Conservation (phyloP, 2,797 vertebrate genomes). For the Eurystomus glaucurus region DNA sequence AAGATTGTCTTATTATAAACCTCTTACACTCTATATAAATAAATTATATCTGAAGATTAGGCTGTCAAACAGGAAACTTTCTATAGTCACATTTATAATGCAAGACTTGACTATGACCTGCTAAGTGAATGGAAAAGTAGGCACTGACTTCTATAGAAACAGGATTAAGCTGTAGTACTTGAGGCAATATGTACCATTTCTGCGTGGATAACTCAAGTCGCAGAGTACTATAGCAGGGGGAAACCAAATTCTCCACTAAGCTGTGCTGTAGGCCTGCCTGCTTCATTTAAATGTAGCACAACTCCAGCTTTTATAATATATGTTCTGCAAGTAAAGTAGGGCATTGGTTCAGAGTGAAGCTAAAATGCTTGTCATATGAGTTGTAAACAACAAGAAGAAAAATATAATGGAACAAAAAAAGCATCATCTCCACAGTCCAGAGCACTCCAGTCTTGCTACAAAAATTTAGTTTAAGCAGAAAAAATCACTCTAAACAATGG, state of each 20-base stretch:
- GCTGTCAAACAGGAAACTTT: background rate
- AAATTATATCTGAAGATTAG: conserved; percentile 13
- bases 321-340: conserved; percentile 61
- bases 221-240: background rate
- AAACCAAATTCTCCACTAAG: conserved; percentile 44
- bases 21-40: background rate
- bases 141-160: background rate
- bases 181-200: conserved; percentile 20
- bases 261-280: conserved; percentile 22
- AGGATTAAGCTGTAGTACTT: background rate
- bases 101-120: background rate
- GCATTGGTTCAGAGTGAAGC: conserved; percentile 27
- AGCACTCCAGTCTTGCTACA: conserved; percentile 45
- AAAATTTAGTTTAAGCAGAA: conserved; percentile 53
- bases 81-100: background rate
- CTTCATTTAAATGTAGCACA: conserved; percentile 53
- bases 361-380: conserved; percentile 61
- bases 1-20: background rate
- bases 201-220: background rate
- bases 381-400: conserved; percentile 62
- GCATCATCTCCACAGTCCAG: background rate
- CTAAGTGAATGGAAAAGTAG: background rate
- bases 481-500: conserved; percentile 69
- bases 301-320: conserved; percentile 23
- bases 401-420: conserved; percentile 46